Evolutionary conservation across 2,113 vertebrate species (phyloP), one percentile per base, ranked within the genome.

Genomic region (Neolamprologus hecqui): DNA sequence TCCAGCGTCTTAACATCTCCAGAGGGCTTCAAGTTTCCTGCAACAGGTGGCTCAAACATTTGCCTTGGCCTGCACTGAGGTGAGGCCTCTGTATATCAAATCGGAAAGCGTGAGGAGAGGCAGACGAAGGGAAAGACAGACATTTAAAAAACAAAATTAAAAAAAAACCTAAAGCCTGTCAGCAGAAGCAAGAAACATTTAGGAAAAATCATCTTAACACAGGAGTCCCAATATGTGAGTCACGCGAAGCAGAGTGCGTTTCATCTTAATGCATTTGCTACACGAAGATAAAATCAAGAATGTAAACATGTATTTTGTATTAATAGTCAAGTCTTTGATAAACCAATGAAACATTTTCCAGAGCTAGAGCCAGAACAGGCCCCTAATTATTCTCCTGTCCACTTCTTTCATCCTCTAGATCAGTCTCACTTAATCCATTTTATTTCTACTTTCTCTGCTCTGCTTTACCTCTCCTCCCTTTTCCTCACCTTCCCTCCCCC

Each of bases 31-130:
- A 95, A 88, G 96, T 97, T 96, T 96, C 95, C 94, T 94, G 91
- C 95, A 96, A 95, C 96, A 97, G 96, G 96, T 97, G 96, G 95
- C 95, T 96, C 95, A 96, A 96, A 97, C 96, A 96, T 97, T 97
- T 96, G 94, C 93, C 94, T 97, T 97, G 96, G 96, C 96, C 89
- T 88, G 87, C 84, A 7, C 94, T 94, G 92, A 95, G 95, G 84
- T 94, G 88, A 95, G 90, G 94, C 89, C 94, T 96, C 94, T 96
- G 95, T 96, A 94, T 96, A 96, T 96, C 92, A 89, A 92, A 93
- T 94, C 83, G 91, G 93, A 89, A 89, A 87, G 91, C 89, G 86
- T 45, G 84, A 90, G 90, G 84, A 85, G 86, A 84, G 82, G 54
- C 6, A 53, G 85, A 85, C 84, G 86, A 90, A 49, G 79, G 80